A percentile compares a stretch with the other conserved stretches of the same genome.
phyloP scores from a whole-genome alignment of 1,140 invertebrate genomes.

The Ephestia elutella region DNA sequence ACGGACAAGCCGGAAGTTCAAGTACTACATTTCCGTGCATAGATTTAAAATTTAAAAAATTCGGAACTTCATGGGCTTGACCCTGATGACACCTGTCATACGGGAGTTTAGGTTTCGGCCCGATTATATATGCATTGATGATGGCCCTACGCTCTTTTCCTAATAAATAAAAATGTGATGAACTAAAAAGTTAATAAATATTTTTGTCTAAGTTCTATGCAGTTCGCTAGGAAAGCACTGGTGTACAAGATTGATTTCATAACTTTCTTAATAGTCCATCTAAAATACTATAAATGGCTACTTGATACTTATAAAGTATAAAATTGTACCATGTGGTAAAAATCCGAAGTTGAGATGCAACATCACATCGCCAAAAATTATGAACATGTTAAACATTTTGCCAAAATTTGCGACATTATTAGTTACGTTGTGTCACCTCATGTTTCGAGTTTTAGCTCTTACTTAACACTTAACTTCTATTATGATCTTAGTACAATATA shows the following conservation, averaged over 20 bases:
- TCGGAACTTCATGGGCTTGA: too few relatives aligned
- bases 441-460: neutral
- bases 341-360: neutral
- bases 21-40: too few relatives aligned
- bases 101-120: too few relatives aligned
- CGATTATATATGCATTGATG: neutral
- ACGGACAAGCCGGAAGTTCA: too few relatives aligned
- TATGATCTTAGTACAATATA: neutral
- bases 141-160: neutral
- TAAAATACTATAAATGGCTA: too few relatives aligned
- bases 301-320: neutral
- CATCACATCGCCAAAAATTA: neutral
- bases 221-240: neutral
- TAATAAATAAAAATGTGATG: neutral
- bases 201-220: neutral
- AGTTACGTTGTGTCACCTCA: too few relatives aligned
- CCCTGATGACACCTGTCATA: too few relatives aligned
- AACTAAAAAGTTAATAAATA: neutral
- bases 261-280: too few relatives aligned
- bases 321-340: neutral
- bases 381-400: neutral
- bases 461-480: neutral
- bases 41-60: too few relatives aligned
- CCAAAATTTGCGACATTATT: too few relatives aligned
- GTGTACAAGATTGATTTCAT: neutral